Base-by-base conservation (phyloP, 2,113 vertebrate species). In the Engystomops pustulosus region DNA sequence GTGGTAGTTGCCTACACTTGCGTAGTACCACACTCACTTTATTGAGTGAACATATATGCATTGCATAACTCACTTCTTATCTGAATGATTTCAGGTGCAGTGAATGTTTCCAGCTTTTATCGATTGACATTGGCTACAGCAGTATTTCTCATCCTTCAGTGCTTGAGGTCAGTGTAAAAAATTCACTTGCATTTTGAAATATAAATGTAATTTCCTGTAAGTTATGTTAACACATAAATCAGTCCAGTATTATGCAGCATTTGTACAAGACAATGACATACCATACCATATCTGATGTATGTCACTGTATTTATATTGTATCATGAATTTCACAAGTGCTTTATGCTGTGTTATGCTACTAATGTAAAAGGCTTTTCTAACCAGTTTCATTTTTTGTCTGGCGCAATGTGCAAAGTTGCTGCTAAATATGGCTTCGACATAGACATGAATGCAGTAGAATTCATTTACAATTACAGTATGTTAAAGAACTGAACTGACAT, bases 51-150 rank as follows among this genome's bases (percentile, higher is more conserved):
- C n/a, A n/a, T n/a, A n/a, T n/a, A 32, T 51, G 11, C 44, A n/a
- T 34, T 7, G 18, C 69, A 32, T 80, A 32, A 80, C 62, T n/a
- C n/a, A n/a, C n/a, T 69, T 11, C 20, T 53, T 70, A 47, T 69
- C 20, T 81, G 20, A 77, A 90, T 74, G 87, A 32, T 89, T 93
- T 85, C 89, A 99, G 98, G 88, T 99, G 97, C 89, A 92, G 91
- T 41, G 90, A 93, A 6, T 99, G 98, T 89, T 99, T 96, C 92
- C 98, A 99, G 87, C 91, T 97, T 89, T 81, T 99, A 80, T 98
- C 97, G 30, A 96, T 99, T 90, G 95, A 97, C 15, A 89, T 99
- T 87, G 92, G 91, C 72, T 96, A 95, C 0, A 83, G 86, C 11
- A 79, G 81, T 30, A 90, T 94, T 67, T 23, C 89, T 55, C 10